These are phyloP conservation scores for Galeruca laticollis DNA, from an alignment of 2,888 invertebrate species.

Conservation along the genomic window DNA sequence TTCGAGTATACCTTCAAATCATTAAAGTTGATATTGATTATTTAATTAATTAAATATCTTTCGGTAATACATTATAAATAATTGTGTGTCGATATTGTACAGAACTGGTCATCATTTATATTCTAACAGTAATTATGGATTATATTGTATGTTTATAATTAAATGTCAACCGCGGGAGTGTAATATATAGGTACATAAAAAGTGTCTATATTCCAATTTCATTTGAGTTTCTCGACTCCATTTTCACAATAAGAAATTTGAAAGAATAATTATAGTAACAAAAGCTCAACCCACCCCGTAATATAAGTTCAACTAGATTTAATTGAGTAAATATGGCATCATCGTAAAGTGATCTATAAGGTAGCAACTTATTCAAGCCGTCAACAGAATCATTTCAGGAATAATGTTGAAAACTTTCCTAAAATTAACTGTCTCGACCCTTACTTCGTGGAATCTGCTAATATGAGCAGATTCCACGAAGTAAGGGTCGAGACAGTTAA, in stretches of 20 bases:
- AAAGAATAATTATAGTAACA: too few relatives aligned
- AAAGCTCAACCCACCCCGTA: too few relatives aligned
- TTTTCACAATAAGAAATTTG: neutral
- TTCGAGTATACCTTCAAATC: constrained; percentile 26
- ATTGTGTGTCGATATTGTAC: constrained; percentile 35
- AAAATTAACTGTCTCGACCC: too few relatives aligned
- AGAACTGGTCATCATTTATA: constrained; percentile 15
- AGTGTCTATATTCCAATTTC: neutral
- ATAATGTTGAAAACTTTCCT: too few relatives aligned
- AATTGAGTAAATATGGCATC: too few relatives aligned
- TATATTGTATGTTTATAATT: constrained; percentile 31
- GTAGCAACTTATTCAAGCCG: too few relatives aligned
- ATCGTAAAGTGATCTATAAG: too few relatives aligned
- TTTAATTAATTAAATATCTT: constrained; percentile 49
- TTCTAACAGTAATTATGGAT: constrained; percentile 7
- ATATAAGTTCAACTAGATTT: too few relatives aligned
- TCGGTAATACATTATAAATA: constrained; percentile 46
- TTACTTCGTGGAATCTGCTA: too few relatives aligned
- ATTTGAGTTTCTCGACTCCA: neutral
- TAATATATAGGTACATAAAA: neutral
- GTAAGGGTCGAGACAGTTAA: too few relatives aligned
- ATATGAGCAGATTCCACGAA: too few relatives aligned
- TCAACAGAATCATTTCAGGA: too few relatives aligned
- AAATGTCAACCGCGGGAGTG: constrained; percentile 14
- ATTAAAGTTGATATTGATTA: constrained; percentile 40